Conservation (phyloP, 2,113 vertebrate genomes). For the Acanthisitta chloris region DNA sequence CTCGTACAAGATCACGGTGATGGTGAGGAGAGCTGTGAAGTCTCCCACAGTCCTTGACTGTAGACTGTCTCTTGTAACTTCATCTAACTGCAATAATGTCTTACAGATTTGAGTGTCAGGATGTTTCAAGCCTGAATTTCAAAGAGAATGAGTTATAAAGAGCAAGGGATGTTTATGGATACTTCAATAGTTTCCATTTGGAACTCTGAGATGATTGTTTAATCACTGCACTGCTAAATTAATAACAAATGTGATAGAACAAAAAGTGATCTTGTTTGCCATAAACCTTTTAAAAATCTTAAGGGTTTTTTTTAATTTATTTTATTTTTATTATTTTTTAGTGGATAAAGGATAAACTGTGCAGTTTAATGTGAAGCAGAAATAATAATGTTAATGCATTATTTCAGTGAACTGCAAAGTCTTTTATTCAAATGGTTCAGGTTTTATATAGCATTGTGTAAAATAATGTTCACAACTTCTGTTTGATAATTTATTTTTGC, state of each 20-base stretch:
- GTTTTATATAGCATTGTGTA: constrained; percentile 73
- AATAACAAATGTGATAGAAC: constrained; percentile 61
- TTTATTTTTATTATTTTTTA: constrained; percentile 62
- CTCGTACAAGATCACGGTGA: constrained; percentile 52
- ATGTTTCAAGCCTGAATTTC: constrained; percentile 5
- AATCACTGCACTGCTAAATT: constrained; percentile 66
- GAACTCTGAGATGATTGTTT: constrained; percentile 62
- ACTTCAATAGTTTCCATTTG: constrained; percentile 30
- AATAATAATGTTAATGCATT: constrained; percentile 58
- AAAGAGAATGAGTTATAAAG: constrained; percentile 35
- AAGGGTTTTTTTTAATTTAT: constrained; percentile 44
- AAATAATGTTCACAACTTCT: constrained; percentile 69
- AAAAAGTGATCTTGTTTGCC: constrained; percentile 63
- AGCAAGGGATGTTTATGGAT: constrained; percentile 63
- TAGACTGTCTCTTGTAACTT: constrained; percentile 56
- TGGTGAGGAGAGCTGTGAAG: constrained; percentile 1
- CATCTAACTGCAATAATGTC: constrained; percentile 72
- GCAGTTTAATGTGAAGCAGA: constrained; percentile 72
- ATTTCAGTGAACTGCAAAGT: constrained; percentile 66
- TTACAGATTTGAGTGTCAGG: constrained; percentile 52
- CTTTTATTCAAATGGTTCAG: constrained; percentile 72
- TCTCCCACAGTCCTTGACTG: not conserved
- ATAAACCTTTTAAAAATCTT: constrained; percentile 56
- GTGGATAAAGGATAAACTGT: constrained; percentile 56
- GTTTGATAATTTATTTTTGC: constrained; percentile 81